Evolutionary conservation across 2,113 vertebrate species (phyloP), one percentile per base, ranked within the genome.

Genomic region (Pachyramphus minor): DNA sequence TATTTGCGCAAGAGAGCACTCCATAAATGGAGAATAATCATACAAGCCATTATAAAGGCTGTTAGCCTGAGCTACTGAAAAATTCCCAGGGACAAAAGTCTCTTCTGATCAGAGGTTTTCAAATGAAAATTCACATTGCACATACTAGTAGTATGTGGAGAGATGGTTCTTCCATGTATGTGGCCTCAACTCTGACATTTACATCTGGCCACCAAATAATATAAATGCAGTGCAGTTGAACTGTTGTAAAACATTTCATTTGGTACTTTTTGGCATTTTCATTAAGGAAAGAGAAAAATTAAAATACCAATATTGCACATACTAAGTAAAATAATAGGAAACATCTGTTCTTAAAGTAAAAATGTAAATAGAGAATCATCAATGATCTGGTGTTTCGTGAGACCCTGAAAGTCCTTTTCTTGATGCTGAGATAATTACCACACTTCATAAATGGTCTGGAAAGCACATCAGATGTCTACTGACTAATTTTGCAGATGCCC

Each of bases 1-100:
- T 75, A 72, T 91, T 85, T 96, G 49, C 91, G 17, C 59, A 91
- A 86, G 59, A 96, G 55, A 93, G n/a, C 44, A 93, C 35, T 88
- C 28, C 39, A n/a, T 67, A 91, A 93, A 47, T 74, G 91, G 44
- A 90, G 35, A 78, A 78, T 68, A 90, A 79, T 47, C 37, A 22
- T 89, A 53, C 21, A 66, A 76, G 77, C 62, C 24, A 90, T 62
- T 95, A 67, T 75, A 90, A 97, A 89, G 63, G 6, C 7, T 77
- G 67, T 44, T 49, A 49, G 24, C 85, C 18, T 85, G 14, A 58
- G 23, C n/a, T 93, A 89, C 19, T 66, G 63, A 67, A 67, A 95
- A 96, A 67, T 31, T 89, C 52, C 20, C 25, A 85, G 60, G 50
- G n/a, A 59, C 9, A 62, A 44, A 76, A 42, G 16, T 55, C 24